Evolutionary conservation across 2,113 vertebrate genomes (phyloP).

Genomic region (Tachycineta bicolor): DNA sequence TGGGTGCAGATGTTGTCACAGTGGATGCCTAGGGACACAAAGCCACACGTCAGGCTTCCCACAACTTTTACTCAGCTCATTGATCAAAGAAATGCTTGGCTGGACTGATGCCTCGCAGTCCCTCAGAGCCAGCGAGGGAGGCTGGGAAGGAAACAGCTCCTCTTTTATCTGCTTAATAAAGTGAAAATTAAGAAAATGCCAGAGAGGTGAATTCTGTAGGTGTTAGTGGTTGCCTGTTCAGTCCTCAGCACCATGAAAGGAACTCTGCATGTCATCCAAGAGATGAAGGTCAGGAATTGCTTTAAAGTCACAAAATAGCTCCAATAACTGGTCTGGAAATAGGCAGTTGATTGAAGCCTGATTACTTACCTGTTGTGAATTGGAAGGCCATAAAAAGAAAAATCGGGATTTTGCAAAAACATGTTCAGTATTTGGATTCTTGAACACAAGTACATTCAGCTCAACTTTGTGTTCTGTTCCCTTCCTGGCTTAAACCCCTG

Average conservation of each 20-base stretch:
- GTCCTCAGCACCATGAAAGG: background rate
- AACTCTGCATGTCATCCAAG: background rate
- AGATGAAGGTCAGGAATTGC: conserved; percentile 44
- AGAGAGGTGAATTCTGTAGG: background rate
- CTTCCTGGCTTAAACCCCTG: background rate
- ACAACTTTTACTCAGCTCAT: background rate
- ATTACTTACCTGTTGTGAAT: conserved; percentile 13
- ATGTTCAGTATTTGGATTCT: background rate
- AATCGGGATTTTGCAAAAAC: background rate
- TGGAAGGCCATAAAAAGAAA: background rate
- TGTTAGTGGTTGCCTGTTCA: conserved; percentile 1
- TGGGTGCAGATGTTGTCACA: conserved; percentile 90
- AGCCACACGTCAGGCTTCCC: background rate
- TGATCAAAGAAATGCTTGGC: background rate
- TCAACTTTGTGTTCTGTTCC: background rate
- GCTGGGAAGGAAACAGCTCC: background rate
- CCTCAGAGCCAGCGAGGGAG: background rate
- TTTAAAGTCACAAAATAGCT: conserved; percentile 42
- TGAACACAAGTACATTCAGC: background rate
- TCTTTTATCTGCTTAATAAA: conserved; percentile 45
- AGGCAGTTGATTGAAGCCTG: background rate
- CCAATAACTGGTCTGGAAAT: conserved; percentile 3
- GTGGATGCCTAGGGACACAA: conserved; percentile 82
- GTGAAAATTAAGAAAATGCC: conserved; percentile 36
- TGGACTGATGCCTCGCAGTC: background rate